phyloP scores from a whole-genome alignment of 2,113 vertebrate species.

The Gavia stellata region DNA sequence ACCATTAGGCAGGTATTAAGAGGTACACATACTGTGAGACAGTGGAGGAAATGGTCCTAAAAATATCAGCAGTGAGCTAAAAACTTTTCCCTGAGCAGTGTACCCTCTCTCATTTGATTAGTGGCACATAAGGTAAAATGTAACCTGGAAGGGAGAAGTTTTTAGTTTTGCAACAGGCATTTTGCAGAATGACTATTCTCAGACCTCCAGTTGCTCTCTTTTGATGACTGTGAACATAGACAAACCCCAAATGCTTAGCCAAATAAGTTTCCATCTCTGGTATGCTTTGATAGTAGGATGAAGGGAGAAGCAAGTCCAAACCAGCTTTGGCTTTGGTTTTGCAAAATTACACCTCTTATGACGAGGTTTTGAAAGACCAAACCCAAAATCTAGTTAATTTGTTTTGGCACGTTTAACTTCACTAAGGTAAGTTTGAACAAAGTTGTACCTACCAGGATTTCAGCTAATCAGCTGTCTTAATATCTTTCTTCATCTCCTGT shows the following conservation, averaged over 20 bases:
- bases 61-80: neutral
- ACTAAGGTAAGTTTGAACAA: neutral
- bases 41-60: neutral
- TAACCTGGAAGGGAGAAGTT: neutral
- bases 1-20: neutral
- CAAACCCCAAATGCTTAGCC: neutral
- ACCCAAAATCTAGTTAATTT: neutral
- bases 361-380: neutral
- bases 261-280: neutral
- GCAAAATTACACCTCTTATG: neutral
- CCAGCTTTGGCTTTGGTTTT: neutral
- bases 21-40: neutral
- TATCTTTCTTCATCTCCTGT: neutral
- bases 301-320: neutral
- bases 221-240: neutral
- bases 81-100: neutral
- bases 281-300: neutral
- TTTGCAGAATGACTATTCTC: neutral
- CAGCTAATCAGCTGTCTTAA: neutral
- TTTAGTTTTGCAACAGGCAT: neutral
- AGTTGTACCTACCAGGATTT: neutral
- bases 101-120: neutral
- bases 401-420: neutral
- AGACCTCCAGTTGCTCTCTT: neutral
- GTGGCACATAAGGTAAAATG: neutral